Evolutionary conservation across 2,888 invertebrate genomes (phyloP).

Genomic region (Megamerina dolium): DNA sequence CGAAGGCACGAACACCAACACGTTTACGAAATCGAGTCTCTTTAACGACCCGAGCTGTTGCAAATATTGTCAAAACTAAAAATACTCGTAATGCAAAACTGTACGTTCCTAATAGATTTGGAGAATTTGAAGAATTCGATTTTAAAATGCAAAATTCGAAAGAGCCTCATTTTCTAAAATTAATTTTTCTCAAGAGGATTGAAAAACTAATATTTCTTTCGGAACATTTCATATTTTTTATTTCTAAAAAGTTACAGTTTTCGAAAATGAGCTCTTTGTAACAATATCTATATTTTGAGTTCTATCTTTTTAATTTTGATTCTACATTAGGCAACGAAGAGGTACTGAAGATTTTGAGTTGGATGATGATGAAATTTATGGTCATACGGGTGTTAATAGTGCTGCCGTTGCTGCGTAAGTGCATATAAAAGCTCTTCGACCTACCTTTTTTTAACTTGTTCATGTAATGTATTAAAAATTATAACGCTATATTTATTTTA

Average conservation of each 20-base stretch:
- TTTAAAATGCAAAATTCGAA: too few species aligned
- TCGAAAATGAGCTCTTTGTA: too few species aligned
- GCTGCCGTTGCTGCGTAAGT: conserved; percentile 40
- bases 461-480: not conserved
- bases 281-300: not conserved
- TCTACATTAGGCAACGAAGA: conserved; percentile 29
- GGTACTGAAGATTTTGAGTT: conserved; percentile 39
- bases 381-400: conserved; percentile 30
- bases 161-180: too few species aligned
- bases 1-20: conserved; percentile 39
- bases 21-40: conserved; percentile 36
- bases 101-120: conserved; percentile 27
- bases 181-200: too few species aligned
- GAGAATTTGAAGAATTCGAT: too few species aligned
- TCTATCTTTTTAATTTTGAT: not conserved
- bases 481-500: conserved; percentile 18
- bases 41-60: conserved; percentile 37
- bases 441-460: conserved; percentile 1
- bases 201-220: too few species aligned
- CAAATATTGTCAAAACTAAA: conserved; percentile 30
- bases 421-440: not conserved
- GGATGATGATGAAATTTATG: conserved; percentile 38
- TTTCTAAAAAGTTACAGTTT: too few species aligned
- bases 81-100: conserved; percentile 30
- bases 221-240: too few species aligned